Base-by-base conservation (phyloP, 2,797 vertebrate genomes). In the Melanotaenia trifasciata region DNA sequence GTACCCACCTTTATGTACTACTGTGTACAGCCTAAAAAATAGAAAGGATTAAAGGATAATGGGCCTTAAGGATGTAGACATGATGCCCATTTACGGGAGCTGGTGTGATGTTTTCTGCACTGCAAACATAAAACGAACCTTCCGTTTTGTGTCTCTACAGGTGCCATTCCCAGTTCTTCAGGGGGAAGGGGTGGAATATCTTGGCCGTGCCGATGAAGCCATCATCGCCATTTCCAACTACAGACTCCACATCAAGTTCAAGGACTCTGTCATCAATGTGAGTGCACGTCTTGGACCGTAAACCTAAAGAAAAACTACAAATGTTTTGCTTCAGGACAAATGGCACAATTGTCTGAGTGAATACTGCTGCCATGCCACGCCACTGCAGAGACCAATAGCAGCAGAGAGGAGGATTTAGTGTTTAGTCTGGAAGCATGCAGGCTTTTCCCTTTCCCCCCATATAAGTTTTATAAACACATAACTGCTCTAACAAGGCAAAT, bases 211-310 rank as follows among this genome's bases (percentile, higher is more conserved):
- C 0, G 96, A 96, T 0, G 98, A 99, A 70, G 97, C 97, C 53
- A 90, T 99, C 92, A 99, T 99, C 3, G 98, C 98, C 86, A 96
- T 99, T 91, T 99, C 98, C 58, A 99, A 99, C 95, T 99, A 99
- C 94, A 94, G 98, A 85, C 95, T 99, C 78, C 98, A 99, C 89
- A 98, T 99, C 90, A 99, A 99, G 84, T 99, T 97, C 90, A 99
- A 98, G 91, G 97, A 99, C 88, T 99, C 98, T 11, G 95, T 99
- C 86, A 95, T 99, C 93, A 99, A 98, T 67, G 98, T 99, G 93
- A 97, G 97, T 93, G 1, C 54, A 74, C 2, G 16, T 69, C 62
- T 68, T 22, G 20, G 30, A 54, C 63, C 33, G 24, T 68, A 56
- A 67, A 76, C n/a, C 33, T 43, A 33, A 60, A 22, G 38, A 66